Conservation (phyloP, 2,888 invertebrate genomes). For the Meliscaeva auricollis region DNA sequence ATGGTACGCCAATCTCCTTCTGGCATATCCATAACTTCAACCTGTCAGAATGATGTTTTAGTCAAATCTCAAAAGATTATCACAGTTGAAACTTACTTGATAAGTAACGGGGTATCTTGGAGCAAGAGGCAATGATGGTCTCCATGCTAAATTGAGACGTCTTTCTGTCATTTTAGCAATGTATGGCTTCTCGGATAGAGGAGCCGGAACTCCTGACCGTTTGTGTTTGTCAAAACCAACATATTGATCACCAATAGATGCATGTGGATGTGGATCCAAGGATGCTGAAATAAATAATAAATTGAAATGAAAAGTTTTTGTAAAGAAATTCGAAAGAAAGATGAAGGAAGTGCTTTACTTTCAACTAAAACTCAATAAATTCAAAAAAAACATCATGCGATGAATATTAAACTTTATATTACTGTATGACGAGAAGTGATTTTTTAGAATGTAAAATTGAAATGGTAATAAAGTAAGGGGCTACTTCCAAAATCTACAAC, state of each 20-base stretch:
- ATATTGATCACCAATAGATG: slow-evolving; percentile 91
- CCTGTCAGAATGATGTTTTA: slow-evolving; percentile 81
- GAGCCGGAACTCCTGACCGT: slow-evolving; percentile 93
- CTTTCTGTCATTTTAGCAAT: slow-evolving; percentile 96
- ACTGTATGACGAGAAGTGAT: too few relatives aligned
- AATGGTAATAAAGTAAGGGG: too few relatives aligned
- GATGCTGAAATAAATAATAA: slow-evolving; percentile 39
- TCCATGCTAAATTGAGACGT: slow-evolving; percentile 95
- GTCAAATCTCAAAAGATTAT: not conserved
- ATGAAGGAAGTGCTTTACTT: not conserved
- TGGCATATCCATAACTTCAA: slow-evolving; percentile 96
- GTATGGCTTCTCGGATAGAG: slow-evolving; percentile 95
- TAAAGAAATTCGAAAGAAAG: not conserved
- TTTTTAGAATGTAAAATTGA: too few relatives aligned
- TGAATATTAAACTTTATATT: too few relatives aligned
- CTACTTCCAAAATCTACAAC: too few relatives aligned
- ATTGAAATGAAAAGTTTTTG: not conserved
- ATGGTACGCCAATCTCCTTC: slow-evolving; percentile 97
- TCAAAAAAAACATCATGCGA: too few relatives aligned
- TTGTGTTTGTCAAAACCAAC: slow-evolving; percentile 93
- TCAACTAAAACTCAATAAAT: too few relatives aligned
- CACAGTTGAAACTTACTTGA: slow-evolving; percentile 85
- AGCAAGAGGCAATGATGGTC: slow-evolving; percentile 94
- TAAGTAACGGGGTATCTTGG: slow-evolving; percentile 96
- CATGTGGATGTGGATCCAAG: slow-evolving; percentile 87